Conservation (phyloP, 1,140 invertebrate species). For the Drosophila tani region DNA sequence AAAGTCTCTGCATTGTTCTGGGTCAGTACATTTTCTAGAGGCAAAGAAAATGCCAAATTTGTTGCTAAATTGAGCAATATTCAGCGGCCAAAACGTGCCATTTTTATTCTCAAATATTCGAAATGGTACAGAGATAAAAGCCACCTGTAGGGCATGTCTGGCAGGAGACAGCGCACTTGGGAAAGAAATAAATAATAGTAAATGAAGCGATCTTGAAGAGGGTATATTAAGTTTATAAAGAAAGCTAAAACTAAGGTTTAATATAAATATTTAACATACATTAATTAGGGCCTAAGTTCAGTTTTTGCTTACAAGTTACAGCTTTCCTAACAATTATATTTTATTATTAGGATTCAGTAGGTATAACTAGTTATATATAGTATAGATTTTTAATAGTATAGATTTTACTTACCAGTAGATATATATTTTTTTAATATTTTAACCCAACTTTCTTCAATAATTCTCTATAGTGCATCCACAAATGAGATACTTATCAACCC, state of each 20-base stretch:
- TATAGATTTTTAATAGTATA: too few relatives aligned
- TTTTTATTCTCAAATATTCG: background rate
- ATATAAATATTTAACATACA: too few relatives aligned
- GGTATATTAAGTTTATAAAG: background rate
- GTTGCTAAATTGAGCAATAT: slow-evolving; percentile 35
- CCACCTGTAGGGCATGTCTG: slow-evolving; percentile 15
- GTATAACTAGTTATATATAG: too few relatives aligned
- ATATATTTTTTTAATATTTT: background rate
- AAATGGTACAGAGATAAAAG: slow-evolving; percentile 12
- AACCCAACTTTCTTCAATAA: background rate
- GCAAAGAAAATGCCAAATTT: slow-evolving; percentile 14
- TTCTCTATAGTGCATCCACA: slow-evolving; percentile 19
- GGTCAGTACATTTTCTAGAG: slow-evolving; percentile 22
- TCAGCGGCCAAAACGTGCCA: slow-evolving; percentile 1
- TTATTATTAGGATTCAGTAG: too few relatives aligned
- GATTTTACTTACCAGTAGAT: too few relatives aligned
- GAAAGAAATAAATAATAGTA: slow-evolving; percentile 9
- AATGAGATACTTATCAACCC: background rate
- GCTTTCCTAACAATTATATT: too few relatives aligned
- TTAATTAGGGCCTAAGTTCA: too few relatives aligned
- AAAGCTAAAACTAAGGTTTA: background rate
- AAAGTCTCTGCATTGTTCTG: slow-evolving; percentile 25
- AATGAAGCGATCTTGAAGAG: background rate
- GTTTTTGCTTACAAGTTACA: too few relatives aligned
- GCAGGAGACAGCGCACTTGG: slow-evolving; percentile 13